Base-by-base conservation (phyloP, 2,888 invertebrate genomes). In the Enchytraeus crypticus region DNA sequence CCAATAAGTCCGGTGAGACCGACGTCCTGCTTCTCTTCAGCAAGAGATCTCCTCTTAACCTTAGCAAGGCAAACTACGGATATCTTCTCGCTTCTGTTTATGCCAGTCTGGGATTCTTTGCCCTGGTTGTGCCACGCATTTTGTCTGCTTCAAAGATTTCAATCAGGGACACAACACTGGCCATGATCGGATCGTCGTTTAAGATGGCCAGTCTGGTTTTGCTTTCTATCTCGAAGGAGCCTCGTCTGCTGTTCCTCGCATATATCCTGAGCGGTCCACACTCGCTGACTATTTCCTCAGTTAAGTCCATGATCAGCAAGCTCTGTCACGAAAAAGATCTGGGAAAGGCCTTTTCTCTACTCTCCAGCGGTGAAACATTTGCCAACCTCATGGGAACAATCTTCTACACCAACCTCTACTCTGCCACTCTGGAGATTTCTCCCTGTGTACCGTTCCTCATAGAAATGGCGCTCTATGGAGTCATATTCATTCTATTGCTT, bases 41-140 rank as follows among this genome's bases (percentile, higher is more conserved):
- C 1, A 67, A 72, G 58, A 69, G 71, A 29, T 59, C 69, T n/a
- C 78, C 78, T 0, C 64, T 78, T 5, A 69, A 66, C 65, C 77
- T 77, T 77, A 64, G 66, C 5, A 69, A 72, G 57, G 71, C 74
- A 0, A 29, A 64, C 51, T 78, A 78, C 60, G 77, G 77, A 5
- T 78, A 76, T 60, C 69, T 78, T 3, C 62, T 77, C 53, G 75
- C 78, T 2, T 61, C 73, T 2, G 77, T 77, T 66, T 78, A 77
- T 65, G 76, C 76, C 2, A 71, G 72, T 14, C 74, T 78, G 72
- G 78, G 77, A 0, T 29, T 76, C 4, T 69, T 77, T 8, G 67
- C 77, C 47, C 59, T 76, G 23, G 59, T 78, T 0, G 70, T 77
- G 14, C 79, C 79, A 0, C 66, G 66, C 32, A 54, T 70, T 27